Conservation (phyloP, 2,888 invertebrate species). For the Octonoba sinensis region DNA sequence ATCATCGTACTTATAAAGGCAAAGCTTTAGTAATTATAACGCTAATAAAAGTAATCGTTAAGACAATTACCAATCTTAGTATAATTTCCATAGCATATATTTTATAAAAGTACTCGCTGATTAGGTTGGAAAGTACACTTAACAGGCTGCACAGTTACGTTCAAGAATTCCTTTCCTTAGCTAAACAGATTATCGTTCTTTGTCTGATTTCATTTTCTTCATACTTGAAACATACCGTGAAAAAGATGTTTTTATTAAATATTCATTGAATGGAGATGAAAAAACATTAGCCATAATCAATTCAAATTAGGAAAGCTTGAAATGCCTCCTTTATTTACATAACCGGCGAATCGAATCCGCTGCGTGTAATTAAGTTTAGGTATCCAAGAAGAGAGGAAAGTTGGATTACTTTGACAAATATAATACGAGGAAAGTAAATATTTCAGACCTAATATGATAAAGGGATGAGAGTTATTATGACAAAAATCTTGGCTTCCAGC, state of each 20-base stretch:
- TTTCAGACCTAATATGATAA: slow-evolving; percentile 43
- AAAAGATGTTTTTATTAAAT: no score
- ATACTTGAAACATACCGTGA: no score
- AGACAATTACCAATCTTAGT: no score
- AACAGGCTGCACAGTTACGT: not conserved
- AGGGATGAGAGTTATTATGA: slow-evolving; percentile 18
- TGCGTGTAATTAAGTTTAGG: slow-evolving; percentile 35
- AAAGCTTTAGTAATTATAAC: no score
- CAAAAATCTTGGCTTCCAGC: slow-evolving; percentile 29
- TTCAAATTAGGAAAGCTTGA: not conserved
- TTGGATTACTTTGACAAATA: slow-evolving; percentile 38
- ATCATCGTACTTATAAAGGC: no score
- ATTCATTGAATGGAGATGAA: not conserved
- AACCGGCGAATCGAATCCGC: not conserved
- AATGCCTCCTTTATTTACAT: slow-evolving; percentile 3
- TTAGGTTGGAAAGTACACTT: no score
- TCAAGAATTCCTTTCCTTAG: not conserved
- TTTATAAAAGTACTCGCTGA: no score
- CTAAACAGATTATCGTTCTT: not conserved
- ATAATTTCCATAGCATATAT: no score
- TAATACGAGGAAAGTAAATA: slow-evolving; percentile 38
- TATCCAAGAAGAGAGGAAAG: slow-evolving; percentile 8
- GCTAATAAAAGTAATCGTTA: no score
- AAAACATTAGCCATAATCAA: slow-evolving; percentile 8
- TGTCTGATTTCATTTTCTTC: not conserved